Base-by-base conservation (phyloP, 1,140 invertebrate genomes). In the Zaprionus nigranus region DNA sequence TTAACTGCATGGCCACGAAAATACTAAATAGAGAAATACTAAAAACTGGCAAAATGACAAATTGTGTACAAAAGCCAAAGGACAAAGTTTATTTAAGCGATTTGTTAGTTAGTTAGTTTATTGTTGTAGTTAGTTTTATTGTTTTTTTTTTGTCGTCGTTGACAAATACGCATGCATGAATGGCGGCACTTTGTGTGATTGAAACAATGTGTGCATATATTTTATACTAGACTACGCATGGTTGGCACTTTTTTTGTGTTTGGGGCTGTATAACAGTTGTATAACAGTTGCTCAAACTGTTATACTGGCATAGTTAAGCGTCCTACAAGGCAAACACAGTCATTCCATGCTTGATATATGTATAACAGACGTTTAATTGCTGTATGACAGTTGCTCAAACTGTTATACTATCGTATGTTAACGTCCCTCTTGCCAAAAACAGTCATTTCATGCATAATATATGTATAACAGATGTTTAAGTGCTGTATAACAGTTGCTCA, bases 1-100 rank as follows among this genome's bases (percentile, higher is more conserved):
- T 2, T 38, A 34, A n/a, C 40, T 46, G 40, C 40, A 46, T 46
- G 40, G 40, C 40, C 40, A 51, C 46, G 46, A 51, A 51, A 51
- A 58, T 34, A 26, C 24, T 58, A 22, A 70, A 57, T 62, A 40
- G 72, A 81, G 78, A 78, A 82, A 82, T 79, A 76, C 71, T 60
- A 60, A 43, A 78, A 43, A 78, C 68, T 78, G 72, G 68, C 17
- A 57, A 83, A 88, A 80, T 88, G 83, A 88, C 81, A 87, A 87
- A 87, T 88, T 83, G 83, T 82, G 65, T 71, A 68, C 69, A 71
- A 67, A 56, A 3, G 36, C 51, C 72, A 77, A 74, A 80, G 80
- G 77, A 87, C 80, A 87, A 87, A 87, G 80, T 87, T 87, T 87
- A 87, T 87, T 87, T 82, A 83, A 87, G 83, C 83, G 80, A 87